These are phyloP conservation scores for Noturus placidus DNA, from an alignment of 2,113 vertebrate genomes.

Conservation along the genomic window DNA sequence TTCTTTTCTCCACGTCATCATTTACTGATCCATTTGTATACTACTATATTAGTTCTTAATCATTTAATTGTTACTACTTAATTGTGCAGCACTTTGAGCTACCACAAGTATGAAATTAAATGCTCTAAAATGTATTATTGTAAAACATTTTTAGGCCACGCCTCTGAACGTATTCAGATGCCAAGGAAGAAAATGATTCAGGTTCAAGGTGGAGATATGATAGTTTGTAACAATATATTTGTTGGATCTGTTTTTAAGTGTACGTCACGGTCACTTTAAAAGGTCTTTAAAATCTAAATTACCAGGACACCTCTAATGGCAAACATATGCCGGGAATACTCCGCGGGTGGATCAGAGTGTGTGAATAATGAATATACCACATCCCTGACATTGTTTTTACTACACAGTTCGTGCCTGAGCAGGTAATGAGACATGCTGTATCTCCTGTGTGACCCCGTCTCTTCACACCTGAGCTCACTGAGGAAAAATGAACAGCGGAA, in stretches of 20 bases:
- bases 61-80: not conserved
- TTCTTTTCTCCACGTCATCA: not conserved
- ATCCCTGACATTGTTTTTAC: not conserved
- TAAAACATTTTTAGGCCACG: not conserved
- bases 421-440: not conserved
- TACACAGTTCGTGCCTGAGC: conserved; percentile 1
- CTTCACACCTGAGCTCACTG: conserved; percentile 4
- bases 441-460: not conserved
- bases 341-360: not conserved
- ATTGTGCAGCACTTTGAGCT: not conserved
- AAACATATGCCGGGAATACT: not conserved
- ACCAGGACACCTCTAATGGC: not conserved
- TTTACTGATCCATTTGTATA: not conserved
- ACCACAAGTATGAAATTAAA: not conserved
- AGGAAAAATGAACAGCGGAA: not conserved
- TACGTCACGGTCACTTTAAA: not conserved
- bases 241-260: not conserved
- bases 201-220: not conserved
- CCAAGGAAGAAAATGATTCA: not conserved
- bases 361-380: not conserved
- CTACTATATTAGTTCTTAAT: not conserved
- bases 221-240: not conserved
- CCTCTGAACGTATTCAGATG: not conserved
- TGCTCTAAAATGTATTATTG: not conserved
- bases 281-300: no score